phyloP scores from a whole-genome alignment of 2,888 invertebrate genomes.

The Mythimna lalbum region DNA sequence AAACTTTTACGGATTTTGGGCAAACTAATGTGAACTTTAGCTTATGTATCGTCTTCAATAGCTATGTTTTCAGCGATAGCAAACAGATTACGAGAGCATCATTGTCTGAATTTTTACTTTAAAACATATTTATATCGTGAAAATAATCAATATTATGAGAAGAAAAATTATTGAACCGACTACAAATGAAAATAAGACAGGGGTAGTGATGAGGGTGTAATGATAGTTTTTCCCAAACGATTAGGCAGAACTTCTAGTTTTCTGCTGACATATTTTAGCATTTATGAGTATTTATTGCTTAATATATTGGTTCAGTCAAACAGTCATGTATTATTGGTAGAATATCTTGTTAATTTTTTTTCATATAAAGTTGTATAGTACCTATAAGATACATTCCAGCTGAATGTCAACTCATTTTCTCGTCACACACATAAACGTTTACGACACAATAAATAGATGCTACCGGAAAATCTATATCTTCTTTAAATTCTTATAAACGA shows the following conservation, averaged over 20 bases:
- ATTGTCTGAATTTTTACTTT: background rate
- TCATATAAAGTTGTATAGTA: no score
- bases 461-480: conserved; percentile 44
- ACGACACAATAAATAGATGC: conserved; percentile 38
- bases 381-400: background rate
- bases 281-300: no score
- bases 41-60: background rate
- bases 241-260: background rate
- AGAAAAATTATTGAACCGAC: background rate
- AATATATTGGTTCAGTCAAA: background rate
- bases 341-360: conserved; percentile 8
- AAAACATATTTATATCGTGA: background rate
- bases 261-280: background rate
- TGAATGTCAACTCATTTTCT: conserved; percentile 26
- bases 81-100: background rate
- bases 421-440: conserved; percentile 40
- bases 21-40: background rate
- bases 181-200: no score
- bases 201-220: no score
- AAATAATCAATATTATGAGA: background rate
- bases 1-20: background rate
- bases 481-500: conserved; percentile 38
- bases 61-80: background rate
- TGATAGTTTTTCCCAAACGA: background rate
- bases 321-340: background rate